These are phyloP conservation scores for Siphonodentalium dalli DNA, from an alignment of 2,888 invertebrate species.

Conservation along the genomic window DNA sequence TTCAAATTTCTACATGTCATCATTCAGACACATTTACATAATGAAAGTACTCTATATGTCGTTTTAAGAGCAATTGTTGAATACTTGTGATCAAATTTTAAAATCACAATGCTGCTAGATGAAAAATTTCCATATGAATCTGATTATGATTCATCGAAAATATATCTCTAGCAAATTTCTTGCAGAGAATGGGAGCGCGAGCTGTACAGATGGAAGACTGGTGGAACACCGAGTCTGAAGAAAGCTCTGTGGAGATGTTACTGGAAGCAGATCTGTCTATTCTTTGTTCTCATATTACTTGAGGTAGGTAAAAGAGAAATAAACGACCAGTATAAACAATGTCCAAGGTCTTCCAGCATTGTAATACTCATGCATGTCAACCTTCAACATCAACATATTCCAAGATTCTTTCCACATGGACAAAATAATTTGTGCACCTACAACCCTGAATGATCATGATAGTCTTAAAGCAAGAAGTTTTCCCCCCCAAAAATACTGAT, in stretches of 20 bases:
- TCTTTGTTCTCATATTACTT: constrained; percentile 36
- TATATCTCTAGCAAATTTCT: too few species aligned
- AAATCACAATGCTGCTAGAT: background rate
- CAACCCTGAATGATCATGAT: too few species aligned
- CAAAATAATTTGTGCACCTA: too few species aligned
- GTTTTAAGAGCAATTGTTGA: background rate
- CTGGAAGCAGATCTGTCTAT: constrained; percentile 31
- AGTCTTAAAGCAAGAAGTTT: too few species aligned
- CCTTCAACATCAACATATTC: too few species aligned
- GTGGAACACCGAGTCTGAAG: constrained; percentile 35
- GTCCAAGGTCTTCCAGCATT: background rate
- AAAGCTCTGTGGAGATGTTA: constrained; percentile 40
- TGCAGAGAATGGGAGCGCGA: constrained; percentile 50
- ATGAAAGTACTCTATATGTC: too few species aligned
- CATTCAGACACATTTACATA: too few species aligned
- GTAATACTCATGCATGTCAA: too few species aligned
- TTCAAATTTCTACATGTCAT: too few species aligned
- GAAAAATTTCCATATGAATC: background rate
- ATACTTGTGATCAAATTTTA: background rate
- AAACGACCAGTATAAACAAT: too few species aligned
- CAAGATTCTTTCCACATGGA: too few species aligned
- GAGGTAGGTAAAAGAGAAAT: constrained; percentile 36
- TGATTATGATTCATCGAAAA: background rate
- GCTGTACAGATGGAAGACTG: constrained; percentile 42
- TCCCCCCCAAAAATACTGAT: too few species aligned